Conservation (phyloP, 2,113 vertebrate genomes). For the Danio rerio region DNA sequence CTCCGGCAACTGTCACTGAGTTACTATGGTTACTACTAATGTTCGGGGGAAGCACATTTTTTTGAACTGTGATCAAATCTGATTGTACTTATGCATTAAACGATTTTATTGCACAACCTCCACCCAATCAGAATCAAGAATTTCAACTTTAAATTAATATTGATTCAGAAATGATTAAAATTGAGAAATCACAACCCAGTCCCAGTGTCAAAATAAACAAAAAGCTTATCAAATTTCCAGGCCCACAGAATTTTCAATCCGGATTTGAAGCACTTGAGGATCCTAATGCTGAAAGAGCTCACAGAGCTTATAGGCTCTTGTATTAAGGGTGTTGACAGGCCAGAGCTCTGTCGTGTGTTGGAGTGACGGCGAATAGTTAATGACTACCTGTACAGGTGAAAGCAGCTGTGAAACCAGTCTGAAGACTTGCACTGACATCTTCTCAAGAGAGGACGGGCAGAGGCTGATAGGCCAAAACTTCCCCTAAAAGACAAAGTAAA, state of each 20-base stretch:
- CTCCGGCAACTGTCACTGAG: no score
- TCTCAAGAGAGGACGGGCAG: constrained; percentile 66
- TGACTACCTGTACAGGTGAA: constrained; percentile 75
- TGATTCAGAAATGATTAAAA: no score
- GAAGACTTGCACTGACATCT: constrained; percentile 76
- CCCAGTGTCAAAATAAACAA: background rate
- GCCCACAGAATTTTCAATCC: constrained; percentile 58
- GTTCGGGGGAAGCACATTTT: no score
- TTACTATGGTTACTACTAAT: no score
- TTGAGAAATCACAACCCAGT: no score
- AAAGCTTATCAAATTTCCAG: constrained; percentile 57
- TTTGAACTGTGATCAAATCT: no score
- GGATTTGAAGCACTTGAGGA: constrained; percentile 62
- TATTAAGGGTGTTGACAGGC: constrained; percentile 61
- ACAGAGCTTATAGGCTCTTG: constrained; percentile 64
- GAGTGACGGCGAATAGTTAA: constrained; percentile 67
- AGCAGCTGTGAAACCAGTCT: constrained; percentile 69
- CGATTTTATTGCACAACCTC: no score
- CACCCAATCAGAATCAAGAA: no score
- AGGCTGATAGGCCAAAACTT: constrained; percentile 62
- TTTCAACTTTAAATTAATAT: no score
- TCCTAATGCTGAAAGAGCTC: constrained; percentile 50
- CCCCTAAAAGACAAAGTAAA: constrained; percentile 78
- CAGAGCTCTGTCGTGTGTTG: constrained; percentile 62
- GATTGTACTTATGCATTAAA: no score